These are phyloP conservation scores for Dicerorhinus sumatrensis DNA, from an alignment of 2,113 vertebrate species.

Conservation along the genomic window DNA sequence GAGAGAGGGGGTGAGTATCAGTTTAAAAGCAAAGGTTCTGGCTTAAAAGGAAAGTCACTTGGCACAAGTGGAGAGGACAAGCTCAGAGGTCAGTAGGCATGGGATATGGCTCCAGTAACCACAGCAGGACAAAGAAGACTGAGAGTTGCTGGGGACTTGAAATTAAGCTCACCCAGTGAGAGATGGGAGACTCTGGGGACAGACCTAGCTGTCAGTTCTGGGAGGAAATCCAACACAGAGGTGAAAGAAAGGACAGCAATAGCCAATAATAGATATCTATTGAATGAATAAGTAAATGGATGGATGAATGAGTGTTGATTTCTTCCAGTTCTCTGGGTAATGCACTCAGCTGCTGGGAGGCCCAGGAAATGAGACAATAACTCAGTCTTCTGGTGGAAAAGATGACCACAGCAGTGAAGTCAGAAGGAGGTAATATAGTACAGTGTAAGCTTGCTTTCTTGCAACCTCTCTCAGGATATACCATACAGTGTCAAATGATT, in stretches of 20 bases:
- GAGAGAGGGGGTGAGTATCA: background rate
- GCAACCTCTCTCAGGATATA: background rate
- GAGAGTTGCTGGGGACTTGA: background rate
- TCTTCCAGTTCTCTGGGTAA: background rate
- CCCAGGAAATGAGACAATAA: background rate
- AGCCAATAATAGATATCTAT: background rate
- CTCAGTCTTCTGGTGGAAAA: background rate
- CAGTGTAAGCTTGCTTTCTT: background rate
- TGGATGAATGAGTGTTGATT: background rate
- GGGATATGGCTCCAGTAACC: background rate
- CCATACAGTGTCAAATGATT: background rate
- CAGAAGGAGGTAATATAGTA: background rate
- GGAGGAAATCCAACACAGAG: slow-evolving; percentile 16
- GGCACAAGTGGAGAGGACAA: background rate
- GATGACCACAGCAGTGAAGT: background rate
- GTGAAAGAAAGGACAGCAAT: background rate
- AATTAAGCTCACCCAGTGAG: background rate
- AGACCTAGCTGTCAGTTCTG: background rate
- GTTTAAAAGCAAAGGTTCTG: background rate
- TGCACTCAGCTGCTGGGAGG: background rate
- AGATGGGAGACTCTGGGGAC: background rate
- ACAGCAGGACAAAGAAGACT: background rate
- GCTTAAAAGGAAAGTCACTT: background rate
- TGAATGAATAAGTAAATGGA: slow-evolving; percentile 35
- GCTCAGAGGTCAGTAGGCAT: background rate